phyloP scores from a whole-genome alignment of 2,113 vertebrate species.

The Aplodontia rufa region DNA sequence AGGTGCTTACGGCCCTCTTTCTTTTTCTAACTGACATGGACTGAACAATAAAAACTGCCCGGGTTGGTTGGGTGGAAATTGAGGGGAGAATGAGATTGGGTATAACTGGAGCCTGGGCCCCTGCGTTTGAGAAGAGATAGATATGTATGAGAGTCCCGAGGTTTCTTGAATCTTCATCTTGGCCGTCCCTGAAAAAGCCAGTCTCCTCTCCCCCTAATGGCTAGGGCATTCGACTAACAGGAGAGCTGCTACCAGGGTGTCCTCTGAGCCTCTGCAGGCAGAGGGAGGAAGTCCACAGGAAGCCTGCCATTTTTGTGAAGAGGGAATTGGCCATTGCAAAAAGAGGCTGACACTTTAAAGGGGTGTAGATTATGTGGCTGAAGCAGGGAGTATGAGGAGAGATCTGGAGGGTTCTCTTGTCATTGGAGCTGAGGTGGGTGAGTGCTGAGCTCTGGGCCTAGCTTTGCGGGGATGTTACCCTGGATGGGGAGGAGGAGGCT shows the following conservation, averaged over 20 bases:
- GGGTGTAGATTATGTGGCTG: not conserved
- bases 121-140: not conserved
- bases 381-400: not conserved
- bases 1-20: conserved; percentile 81
- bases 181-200: not conserved
- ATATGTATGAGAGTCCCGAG: not conserved
- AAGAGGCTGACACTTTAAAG: not conserved
- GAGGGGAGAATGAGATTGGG: not conserved
- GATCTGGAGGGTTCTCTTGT: not conserved
- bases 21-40: conserved; percentile 41
- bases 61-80: not conserved
- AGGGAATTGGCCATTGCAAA: not conserved
- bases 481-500: not conserved
- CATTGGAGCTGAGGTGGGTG: not conserved
- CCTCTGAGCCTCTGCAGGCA: not conserved
- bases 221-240: not conserved
- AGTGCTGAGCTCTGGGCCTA: not conserved
- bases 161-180: not conserved
- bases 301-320: not conserved
- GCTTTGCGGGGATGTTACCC: not conserved
- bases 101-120: not conserved
- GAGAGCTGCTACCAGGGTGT: not conserved
- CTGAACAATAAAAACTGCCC: not conserved
- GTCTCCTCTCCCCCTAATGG: not conserved
- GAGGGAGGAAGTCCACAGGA: not conserved